Conservation (phyloP, 2,797 vertebrate species). For the Steatocranus sp. region DNA sequence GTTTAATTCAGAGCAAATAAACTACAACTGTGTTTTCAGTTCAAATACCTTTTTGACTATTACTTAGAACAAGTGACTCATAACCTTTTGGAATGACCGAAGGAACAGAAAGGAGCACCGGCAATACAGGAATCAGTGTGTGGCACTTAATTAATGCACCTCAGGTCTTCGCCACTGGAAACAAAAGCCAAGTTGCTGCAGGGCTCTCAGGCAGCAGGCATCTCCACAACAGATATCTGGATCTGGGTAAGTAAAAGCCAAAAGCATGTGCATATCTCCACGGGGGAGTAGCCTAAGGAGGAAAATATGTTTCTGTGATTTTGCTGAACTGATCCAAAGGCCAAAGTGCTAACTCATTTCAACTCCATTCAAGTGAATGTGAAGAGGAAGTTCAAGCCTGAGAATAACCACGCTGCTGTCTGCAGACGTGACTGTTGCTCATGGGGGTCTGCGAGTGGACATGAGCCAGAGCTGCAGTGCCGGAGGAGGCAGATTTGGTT, state of each 20-base stretch:
- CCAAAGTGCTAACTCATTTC: constrained; percentile 4
- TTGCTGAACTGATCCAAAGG: constrained; percentile 6
- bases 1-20: constrained; percentile 43
- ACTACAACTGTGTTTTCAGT: constrained; percentile 17
- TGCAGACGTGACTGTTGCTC: constrained; percentile 15
- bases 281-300: neutral
- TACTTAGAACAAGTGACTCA: constrained; percentile 18
- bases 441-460: constrained; percentile 43
- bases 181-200: neutral
- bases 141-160: neutral
- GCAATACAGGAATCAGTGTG: neutral
- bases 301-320: constrained; percentile 8
- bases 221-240: neutral
- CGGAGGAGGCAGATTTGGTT: constrained; percentile 58
- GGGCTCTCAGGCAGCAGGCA: neutral
- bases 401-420: constrained; percentile 51
- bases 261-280: neutral
- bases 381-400: constrained; percentile 42
- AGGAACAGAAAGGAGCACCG: neutral
- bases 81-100: neutral
- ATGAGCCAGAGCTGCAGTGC: constrained; percentile 52
- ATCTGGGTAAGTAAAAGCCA: neutral
- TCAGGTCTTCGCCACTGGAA: neutral
- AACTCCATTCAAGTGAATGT: neutral
- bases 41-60: constrained; percentile 3